Evolutionary conservation across 2,797 vertebrate genomes (phyloP), one percentile per base, ranked within the genome.

Genomic region (Lophius americanus): DNA sequence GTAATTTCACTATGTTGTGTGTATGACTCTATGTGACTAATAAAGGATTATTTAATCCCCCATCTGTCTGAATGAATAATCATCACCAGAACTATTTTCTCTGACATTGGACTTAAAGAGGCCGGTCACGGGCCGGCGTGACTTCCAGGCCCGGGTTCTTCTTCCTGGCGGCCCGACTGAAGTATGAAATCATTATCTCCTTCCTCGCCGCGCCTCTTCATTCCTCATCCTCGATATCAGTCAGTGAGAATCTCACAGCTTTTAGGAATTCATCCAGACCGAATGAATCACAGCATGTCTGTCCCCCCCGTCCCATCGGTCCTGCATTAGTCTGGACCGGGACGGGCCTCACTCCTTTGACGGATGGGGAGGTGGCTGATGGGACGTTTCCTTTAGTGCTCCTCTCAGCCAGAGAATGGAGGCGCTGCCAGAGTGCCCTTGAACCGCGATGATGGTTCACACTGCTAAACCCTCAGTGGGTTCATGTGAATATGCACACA

Each of bases 11-110:
- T n/a, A n/a, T n/a, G n/a, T n/a, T n/a, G n/a, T n/a, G n/a, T n/a
- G n/a, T n/a, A n/a, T n/a, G n/a, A n/a, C 47, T 11, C 49, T 68
- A 75, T 81, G 78, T 74, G 73, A 85, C 81, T 71, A 59, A 62
- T 13, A 67, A 33, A 77, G 81, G 64, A 79, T 85, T 87, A 83
- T 86, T 74, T 75, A 78, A 60, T 43, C 5, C 57, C 36, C 77
- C 66, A 76, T 87, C 76, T 82, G 74, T 73, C 80, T n/a, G 6
- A 23, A 75, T 83, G 77, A 85, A 86, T 84, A 83, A 64, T 87
- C 73, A 64, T 55, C 51, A 70, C 60, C 46, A 55, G 60, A 38
- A 65, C 67, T 64, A 78, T 73, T 58, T 71, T 73, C 65, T 72
- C 68, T 54, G 70, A 80, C 63, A 62, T 68, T 64, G 54, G 63